phyloP scores from a whole-genome alignment of 2,888 invertebrate genomes.

The Drosophila maculinotata region DNA sequence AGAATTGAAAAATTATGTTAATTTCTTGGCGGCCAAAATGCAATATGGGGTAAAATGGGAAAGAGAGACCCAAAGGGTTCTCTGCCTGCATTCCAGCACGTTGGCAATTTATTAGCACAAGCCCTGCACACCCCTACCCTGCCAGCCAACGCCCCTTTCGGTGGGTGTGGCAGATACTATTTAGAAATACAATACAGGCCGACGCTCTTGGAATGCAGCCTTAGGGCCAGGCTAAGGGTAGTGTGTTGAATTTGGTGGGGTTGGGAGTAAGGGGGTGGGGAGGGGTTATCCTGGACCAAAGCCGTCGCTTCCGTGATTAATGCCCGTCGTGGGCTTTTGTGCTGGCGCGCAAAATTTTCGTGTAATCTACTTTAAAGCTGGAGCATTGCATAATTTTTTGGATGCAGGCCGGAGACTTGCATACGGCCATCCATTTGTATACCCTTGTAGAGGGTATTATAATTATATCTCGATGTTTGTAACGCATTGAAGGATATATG shows the following conservation, averaged over 20 bases:
- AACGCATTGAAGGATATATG: no score
- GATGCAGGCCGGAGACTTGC: slow-evolving; percentile 40
- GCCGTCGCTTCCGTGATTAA: slow-evolving; percentile 68
- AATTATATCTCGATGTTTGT: no score
- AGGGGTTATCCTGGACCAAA: slow-evolving; percentile 17
- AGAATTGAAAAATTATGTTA: slow-evolving; percentile 74
- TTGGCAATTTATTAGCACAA: slow-evolving; percentile 58
- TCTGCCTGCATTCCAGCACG: slow-evolving; percentile 48
- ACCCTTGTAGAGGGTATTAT: neutral
- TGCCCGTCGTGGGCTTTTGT: slow-evolving; percentile 77
- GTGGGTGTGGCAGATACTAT: slow-evolving; percentile 41
- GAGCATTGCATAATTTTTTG: slow-evolving; percentile 74
- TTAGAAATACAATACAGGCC: slow-evolving; percentile 54
- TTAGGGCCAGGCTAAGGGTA: neutral
- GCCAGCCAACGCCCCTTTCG: neutral
- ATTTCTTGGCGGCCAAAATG: slow-evolving; percentile 48
- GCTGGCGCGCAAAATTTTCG: slow-evolving; percentile 70
- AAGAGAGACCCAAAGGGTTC: slow-evolving; percentile 44
- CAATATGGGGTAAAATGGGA: slow-evolving; percentile 39
- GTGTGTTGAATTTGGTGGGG: neutral
- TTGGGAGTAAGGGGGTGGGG: neutral
- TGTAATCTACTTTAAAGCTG: slow-evolving; percentile 77
- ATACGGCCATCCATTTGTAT: slow-evolving; percentile 16
- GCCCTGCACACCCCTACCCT: slow-evolving; percentile 1
- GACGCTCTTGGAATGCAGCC: slow-evolving; percentile 9